Percentiles rank a stretch among this genome's conserved stretches.
Conservation (phyloP, 2,888 invertebrate species). For the Idaea straminata region DNA sequence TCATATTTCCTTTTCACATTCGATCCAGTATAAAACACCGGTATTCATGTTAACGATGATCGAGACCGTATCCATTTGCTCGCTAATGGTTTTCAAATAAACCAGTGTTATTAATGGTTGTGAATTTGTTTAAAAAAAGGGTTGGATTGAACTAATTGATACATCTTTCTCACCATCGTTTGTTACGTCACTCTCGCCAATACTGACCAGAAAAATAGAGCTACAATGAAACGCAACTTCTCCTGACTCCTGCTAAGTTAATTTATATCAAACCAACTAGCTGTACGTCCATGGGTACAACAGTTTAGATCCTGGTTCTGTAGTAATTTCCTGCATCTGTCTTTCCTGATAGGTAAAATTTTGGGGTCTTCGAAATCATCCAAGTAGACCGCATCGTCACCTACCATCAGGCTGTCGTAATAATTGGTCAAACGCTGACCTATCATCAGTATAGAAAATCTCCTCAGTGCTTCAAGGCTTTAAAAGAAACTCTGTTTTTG, state of each 20-base stretch:
- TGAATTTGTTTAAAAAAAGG: slow-evolving; percentile 50
- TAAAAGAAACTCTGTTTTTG: neutral
- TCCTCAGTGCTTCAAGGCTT: neutral
- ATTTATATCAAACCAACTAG: too few species aligned
- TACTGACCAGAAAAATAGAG: neutral
- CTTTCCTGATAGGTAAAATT: too few species aligned
- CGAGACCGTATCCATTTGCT: slow-evolving; percentile 53
- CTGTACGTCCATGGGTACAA: too few species aligned
- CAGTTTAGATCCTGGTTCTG: too few species aligned
- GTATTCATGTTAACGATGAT: slow-evolving; percentile 61
- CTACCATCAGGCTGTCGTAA: too few species aligned
- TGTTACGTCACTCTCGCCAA: slow-evolving; percentile 9
- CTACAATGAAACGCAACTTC: neutral
- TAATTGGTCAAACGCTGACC: too few species aligned
- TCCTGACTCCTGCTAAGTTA: neutral
- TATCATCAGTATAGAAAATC: neutral
- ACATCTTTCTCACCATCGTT: slow-evolving; percentile 18
- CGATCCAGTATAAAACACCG: slow-evolving; percentile 56
- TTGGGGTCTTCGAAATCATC: too few species aligned
- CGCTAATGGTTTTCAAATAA: slow-evolving; percentile 73
- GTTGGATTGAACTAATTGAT: slow-evolving; percentile 57
- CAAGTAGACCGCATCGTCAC: too few species aligned
- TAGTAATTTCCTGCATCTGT: too few species aligned
- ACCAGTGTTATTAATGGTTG: slow-evolving; percentile 57
- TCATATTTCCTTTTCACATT: slow-evolving; percentile 46